Percentiles rank a stretch among this genome's conserved stretches.
These are phyloP conservation scores for Tribolium freemani DNA, from an alignment of 2,888 invertebrate species.

Conservation along the genomic window DNA sequence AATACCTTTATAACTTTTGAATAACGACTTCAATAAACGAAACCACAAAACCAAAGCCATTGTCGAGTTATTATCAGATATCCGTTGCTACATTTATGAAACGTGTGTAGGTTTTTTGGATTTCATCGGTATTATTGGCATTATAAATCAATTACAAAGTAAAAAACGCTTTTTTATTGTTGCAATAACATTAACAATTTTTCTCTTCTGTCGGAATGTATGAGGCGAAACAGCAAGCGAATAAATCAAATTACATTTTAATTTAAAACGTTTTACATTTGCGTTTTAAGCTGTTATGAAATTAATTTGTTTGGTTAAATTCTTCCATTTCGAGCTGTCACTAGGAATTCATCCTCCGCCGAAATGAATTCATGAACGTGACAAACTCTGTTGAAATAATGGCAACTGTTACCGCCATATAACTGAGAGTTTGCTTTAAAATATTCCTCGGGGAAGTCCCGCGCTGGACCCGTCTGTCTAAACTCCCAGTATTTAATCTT, in stretches of 20 bases:
- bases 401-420: conserved; percentile 4
- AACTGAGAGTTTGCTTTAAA: conserved; percentile 3
- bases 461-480: neutral
- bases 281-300: neutral
- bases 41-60: neutral
- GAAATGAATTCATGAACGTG: conserved; percentile 2
- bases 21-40: neutral
- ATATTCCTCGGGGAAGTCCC: neutral
- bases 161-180: no score
- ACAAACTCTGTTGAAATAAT: conserved; percentile 3
- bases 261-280: neutral
- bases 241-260: neutral
- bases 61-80: neutral
- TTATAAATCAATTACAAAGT: no score
- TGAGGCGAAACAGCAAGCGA: neutral
- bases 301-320: neutral
- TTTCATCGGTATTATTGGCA: no score
- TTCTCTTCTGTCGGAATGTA: no score
- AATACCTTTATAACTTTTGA: neutral
- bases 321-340: neutral
- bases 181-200: no score
- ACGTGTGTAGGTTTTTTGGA: neutral
- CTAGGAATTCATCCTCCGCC: neutral
- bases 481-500: conserved; percentile 1
- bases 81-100: neutral